phyloP scores from a whole-genome alignment of 2,113 vertebrate species.

The Cettia cetti region DNA sequence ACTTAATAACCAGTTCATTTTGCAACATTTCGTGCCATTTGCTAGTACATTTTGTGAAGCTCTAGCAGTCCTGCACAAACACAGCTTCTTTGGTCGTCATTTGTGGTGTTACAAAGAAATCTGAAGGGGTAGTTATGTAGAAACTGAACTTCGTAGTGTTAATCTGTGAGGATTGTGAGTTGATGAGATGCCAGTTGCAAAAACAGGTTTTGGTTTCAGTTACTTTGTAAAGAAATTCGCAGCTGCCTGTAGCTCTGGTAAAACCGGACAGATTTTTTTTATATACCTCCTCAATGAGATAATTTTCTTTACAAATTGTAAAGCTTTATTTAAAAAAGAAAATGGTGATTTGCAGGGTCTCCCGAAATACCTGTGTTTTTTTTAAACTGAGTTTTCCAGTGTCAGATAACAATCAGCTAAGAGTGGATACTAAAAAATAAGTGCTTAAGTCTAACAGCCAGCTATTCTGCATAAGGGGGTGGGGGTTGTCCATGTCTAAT shows the following conservation, averaged over 20 bases:
- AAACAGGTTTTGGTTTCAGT: background rate
- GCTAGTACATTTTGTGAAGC: background rate
- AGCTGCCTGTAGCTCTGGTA: background rate
- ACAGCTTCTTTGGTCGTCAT: rapidly evolving
- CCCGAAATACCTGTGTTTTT: background rate
- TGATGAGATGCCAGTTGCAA: background rate
- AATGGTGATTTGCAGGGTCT: background rate
- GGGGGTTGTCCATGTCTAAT: background rate
- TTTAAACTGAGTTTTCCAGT: background rate
- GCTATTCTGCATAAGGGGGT: background rate
- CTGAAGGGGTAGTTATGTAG: background rate
- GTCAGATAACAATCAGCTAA: background rate
- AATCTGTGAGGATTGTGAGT: background rate
- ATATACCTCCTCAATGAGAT: background rate
- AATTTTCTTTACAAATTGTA: background rate
- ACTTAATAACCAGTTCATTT: background rate
- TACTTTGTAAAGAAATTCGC: background rate
- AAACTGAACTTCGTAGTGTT: background rate
- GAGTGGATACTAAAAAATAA: background rate
- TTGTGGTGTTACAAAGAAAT: background rate
- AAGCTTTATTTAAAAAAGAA: background rate
- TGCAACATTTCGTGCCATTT: background rate
- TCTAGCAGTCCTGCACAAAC: background rate
- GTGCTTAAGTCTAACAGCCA: background rate
- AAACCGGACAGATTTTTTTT: background rate